Conservation (phyloP, 1,140 invertebrate genomes). For the Drosophila pruinosa region DNA sequence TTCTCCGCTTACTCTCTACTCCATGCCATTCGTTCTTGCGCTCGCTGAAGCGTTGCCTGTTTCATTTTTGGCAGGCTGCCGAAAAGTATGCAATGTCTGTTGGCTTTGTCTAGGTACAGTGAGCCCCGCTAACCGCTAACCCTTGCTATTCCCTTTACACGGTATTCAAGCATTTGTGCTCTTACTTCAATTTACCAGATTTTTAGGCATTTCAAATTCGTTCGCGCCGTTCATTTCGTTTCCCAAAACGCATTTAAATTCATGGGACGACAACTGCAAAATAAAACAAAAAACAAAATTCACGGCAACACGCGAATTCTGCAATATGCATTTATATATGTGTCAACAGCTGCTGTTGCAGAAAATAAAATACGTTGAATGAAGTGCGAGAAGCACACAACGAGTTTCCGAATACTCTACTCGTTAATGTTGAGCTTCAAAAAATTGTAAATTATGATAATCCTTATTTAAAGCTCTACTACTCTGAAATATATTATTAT, state of each 20-base stretch:
- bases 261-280: conserved; percentile 18
- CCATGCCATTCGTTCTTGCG: background rate
- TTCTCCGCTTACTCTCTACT: background rate
- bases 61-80: conserved; percentile 57
- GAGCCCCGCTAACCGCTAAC: background rate
- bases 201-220: conserved; percentile 40
- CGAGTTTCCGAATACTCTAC: background rate
- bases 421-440: background rate
- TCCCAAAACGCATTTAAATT: conserved; percentile 49
- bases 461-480: too few species aligned
- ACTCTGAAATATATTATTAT: too few species aligned
- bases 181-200: conserved; percentile 36
- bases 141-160: background rate
- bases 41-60: conserved; percentile 50
- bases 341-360: conserved; percentile 52
- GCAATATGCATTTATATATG: conserved; percentile 48
- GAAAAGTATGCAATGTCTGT: conserved; percentile 56
- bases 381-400: background rate
- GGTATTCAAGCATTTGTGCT: background rate
- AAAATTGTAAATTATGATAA: too few species aligned
- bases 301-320: conserved; percentile 6
- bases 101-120: conserved; percentile 22
- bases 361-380: conserved; percentile 29
- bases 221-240: background rate
- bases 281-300: conserved; percentile 2